These are phyloP conservation scores for Dolomedes plantarius DNA, from an alignment of 2,888 invertebrate genomes.

Conservation along the genomic window DNA sequence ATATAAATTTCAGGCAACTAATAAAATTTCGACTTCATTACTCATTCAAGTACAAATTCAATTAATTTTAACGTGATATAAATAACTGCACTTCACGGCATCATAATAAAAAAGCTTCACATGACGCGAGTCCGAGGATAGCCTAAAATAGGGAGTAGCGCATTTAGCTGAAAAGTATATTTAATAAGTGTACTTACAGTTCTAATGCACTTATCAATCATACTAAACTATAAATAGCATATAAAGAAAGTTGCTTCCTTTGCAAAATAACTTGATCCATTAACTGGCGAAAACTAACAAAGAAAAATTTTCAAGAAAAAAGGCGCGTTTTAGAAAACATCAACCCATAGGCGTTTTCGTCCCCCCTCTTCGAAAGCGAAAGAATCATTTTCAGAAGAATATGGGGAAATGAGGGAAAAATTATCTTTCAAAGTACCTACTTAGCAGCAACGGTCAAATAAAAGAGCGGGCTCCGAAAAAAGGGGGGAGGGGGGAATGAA, in stretches of 20 bases:
- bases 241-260: background rate
- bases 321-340: background rate
- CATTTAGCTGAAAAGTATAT: too few species aligned
- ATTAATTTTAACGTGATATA: too few species aligned
- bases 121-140: too few species aligned
- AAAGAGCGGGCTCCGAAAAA: conserved; percentile 28
- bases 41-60: too few species aligned
- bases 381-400: background rate
- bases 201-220: background rate
- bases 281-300: background rate
- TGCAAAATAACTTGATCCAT: background rate
- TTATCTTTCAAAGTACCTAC: conserved; percentile 60
- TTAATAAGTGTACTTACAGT: background rate
- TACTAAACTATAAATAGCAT: background rate
- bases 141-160: too few species aligned
- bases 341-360: background rate
- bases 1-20: too few species aligned
- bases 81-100: too few species aligned
- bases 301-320: background rate
- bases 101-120: too few species aligned
- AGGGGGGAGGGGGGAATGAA: background rate
- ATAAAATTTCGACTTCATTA: too few species aligned
- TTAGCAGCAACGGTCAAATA: conserved; percentile 59
- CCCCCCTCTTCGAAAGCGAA: background rate
- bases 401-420: conserved; percentile 27